Percentiles rank a stretch among this genome's conserved stretches.
Evolutionary conservation across 2,888 invertebrate genomes (phyloP).

Genomic region (Epinotia brunnichana): DNA sequence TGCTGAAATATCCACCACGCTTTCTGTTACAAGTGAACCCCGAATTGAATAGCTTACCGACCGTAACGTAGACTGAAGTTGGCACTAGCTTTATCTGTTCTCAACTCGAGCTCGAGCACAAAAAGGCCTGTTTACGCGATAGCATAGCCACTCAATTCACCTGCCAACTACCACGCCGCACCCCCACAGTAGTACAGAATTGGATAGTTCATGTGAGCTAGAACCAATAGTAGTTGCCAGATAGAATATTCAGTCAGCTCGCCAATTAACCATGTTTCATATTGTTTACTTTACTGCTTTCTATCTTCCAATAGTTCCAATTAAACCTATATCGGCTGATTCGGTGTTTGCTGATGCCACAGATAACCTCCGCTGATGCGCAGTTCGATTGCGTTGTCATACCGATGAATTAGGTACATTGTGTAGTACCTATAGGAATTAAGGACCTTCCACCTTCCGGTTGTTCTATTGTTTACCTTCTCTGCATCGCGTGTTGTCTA

Average conservation of each 20-base stretch:
- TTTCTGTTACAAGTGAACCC: slow-evolving; percentile 28
- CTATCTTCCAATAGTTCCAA: slow-evolving; percentile 23
- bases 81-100: slow-evolving; percentile 42
- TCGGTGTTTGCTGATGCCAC: slow-evolving; percentile 16
- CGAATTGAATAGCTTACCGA: slow-evolving; percentile 32
- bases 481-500: slow-evolving; percentile 31
- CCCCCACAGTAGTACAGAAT: neutral
- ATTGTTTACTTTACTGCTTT: slow-evolving; percentile 22
- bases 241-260: slow-evolving; percentile 10
- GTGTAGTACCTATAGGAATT: slow-evolving; percentile 18
- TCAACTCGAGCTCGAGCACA: slow-evolving; percentile 36
- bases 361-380: too few species aligned
- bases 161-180: slow-evolving; percentile 40
- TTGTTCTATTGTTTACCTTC: slow-evolving; percentile 42
- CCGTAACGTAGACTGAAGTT: slow-evolving; percentile 38
- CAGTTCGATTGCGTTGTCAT: slow-evolving; percentile 26
- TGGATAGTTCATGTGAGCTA: slow-evolving; percentile 15
- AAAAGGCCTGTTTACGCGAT: slow-evolving; percentile 43
- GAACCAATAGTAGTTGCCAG: neutral
- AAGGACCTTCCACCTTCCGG: slow-evolving; percentile 40
- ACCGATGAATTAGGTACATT: slow-evolving; percentile 2
- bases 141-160: slow-evolving; percentile 41
- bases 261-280: slow-evolving; percentile 13
- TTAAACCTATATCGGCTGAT: slow-evolving; percentile 11
- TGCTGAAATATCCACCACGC: neutral